Evolutionary conservation across 2,113 vertebrate genomes (phyloP), one percentile per base, ranked within the genome.

Genomic region (Psephotus haematonotus): DNA sequence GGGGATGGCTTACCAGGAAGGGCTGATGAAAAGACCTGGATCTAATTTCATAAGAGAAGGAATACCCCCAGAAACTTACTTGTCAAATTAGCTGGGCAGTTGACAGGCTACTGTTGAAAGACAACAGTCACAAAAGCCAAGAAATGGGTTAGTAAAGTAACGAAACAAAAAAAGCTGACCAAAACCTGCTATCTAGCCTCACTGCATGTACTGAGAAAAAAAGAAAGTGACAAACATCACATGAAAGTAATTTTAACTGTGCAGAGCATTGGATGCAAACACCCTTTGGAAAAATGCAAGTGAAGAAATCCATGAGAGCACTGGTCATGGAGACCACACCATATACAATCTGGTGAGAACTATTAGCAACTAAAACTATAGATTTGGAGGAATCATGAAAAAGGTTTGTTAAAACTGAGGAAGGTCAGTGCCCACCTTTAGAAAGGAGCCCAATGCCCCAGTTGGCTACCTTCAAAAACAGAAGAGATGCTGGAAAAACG

Each of bases 281-380:
- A 7, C 7, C 9, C 20, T 41, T 14, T 33, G n/a, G 31, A 43
- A 88, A 82, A 77, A 69, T 7, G 27, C 29, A 62, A 27, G 24
- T 1, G 7, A 65, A 47, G 23, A 77, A 57, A 39, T 27, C 52
- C 31, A 8, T 8, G 16, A 55, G 4, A 39, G 4, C 11, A 52
- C 39, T 57, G 1, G 0, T 25, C 18, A 83, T 0, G 35, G 14
- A 43, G 77, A 60, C 4, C 13, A 15, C 20, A 9, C 5, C 9
- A 17, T 7, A 20, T 0, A 2, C n/a, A 49, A 37, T 5, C 3
- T 2, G 81, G 35, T 0, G 0, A 49, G 14, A 62, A 17, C 24
- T 35, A 41, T 1, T 0, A 0, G 5, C 28, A 64, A n/a, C 17
- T 46, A 13, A 35, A 50, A 35, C 10, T 4, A 22, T 5, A 2